Evolutionary conservation across 2,888 invertebrate species (phyloP).

Genomic region (Elmis aenea): DNA sequence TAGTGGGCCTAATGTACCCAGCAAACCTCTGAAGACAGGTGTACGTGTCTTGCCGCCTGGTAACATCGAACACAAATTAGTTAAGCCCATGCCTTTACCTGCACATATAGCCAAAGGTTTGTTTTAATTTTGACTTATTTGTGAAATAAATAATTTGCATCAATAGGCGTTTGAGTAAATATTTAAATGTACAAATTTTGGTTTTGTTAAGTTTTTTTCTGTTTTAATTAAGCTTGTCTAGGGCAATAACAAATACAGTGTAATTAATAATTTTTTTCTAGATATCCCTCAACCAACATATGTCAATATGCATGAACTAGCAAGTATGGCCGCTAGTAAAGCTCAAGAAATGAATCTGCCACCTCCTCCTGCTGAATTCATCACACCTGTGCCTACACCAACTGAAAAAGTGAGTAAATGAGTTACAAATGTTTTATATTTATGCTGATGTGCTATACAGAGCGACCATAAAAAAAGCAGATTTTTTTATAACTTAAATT

Average conservation of each 20-base stretch:
- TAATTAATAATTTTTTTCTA: conserved; percentile 26
- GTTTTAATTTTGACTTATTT: conserved; percentile 4
- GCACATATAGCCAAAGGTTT: conserved; percentile 72
- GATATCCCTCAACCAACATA: conserved; percentile 73
- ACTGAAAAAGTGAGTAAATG: conserved; percentile 53
- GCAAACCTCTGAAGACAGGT: conserved; percentile 47
- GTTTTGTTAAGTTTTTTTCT: background rate
- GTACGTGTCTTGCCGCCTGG: conserved; percentile 44
- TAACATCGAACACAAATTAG: conserved; percentile 52
- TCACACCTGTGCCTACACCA: conserved; percentile 32
- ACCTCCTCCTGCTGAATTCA: conserved; percentile 52
- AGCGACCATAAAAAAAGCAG: no score
- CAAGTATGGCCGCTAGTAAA: conserved; percentile 73
- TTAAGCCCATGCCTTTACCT: conserved; percentile 65
- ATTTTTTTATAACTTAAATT: no score
- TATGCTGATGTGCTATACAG: no score
- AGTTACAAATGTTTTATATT: no score
- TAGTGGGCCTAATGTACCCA: conserved; percentile 52
- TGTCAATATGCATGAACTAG: conserved; percentile 88
- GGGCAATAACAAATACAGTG: background rate
- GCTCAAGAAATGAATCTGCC: conserved; percentile 59
- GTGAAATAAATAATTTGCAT: no score
- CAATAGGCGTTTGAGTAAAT: no score
- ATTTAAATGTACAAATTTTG: background rate
- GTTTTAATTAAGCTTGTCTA: no score